These are phyloP conservation scores for Bombus polaris DNA, from an alignment of 1,140 invertebrate species.

Conservation along the genomic window DNA sequence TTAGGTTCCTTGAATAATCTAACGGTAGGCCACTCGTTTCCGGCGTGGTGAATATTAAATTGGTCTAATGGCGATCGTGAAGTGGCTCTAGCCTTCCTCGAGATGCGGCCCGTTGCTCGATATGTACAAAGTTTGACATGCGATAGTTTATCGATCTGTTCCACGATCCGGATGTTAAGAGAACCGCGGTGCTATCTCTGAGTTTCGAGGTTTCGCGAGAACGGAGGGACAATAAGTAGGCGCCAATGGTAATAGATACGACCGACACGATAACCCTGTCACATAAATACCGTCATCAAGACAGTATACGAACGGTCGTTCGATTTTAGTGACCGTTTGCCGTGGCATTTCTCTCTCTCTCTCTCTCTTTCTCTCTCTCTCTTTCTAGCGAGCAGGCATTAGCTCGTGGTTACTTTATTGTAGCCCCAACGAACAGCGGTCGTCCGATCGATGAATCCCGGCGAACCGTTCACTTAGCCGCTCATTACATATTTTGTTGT, in stretches of 20 bases:
- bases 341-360: neutral
- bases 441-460: conserved; percentile 7
- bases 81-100: too few relatives aligned
- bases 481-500: conserved; percentile 19
- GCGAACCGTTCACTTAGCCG: conserved; percentile 25
- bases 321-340: conserved; percentile 31
- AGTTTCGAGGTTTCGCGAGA: neutral
- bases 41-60: neutral
- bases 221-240: neutral
- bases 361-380: neutral
- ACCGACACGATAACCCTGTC: conserved; percentile 52
- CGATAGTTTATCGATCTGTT: neutral
- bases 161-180: neutral
- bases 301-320: conserved; percentile 23
- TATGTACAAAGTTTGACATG: too few relatives aligned
- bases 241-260: conserved; percentile 50
- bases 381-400: neutral
- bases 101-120: too few relatives aligned
- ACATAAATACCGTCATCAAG: conserved; percentile 60
- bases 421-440: neutral
- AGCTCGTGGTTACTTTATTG: neutral
- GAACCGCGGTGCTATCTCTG: neutral
- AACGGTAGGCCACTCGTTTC: conserved; percentile 25
- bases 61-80: conserved; percentile 2
- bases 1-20: conserved; percentile 6